phyloP scores from a whole-genome alignment of 2,888 invertebrate genomes.

The Miltochrista miniata region DNA sequence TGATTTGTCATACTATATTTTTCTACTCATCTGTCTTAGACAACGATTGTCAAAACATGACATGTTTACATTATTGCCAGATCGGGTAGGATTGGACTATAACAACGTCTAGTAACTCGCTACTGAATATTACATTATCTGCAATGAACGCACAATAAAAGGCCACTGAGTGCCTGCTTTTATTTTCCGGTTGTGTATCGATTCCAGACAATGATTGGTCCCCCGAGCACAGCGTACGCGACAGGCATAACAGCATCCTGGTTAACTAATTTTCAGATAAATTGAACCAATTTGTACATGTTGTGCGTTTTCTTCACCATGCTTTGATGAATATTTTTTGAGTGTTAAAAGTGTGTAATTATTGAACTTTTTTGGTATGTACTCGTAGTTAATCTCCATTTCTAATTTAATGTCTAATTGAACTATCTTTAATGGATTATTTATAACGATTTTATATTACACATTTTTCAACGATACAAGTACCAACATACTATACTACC shows the following conservation, averaged over 20 bases:
- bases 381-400: background rate
- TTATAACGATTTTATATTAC: too few species aligned
- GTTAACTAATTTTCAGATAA: slow-evolving; percentile 34
- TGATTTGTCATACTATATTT: too few species aligned
- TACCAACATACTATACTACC: too few species aligned
- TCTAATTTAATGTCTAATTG: background rate
- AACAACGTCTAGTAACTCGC: too few species aligned
- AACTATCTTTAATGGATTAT: too few species aligned
- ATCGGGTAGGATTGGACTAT: too few species aligned
- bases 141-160: background rate
- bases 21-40: too few species aligned
- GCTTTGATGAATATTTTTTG: slow-evolving; percentile 22
- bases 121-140: too few species aligned
- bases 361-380: background rate
- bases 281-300: slow-evolving; percentile 38
- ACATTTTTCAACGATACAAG: too few species aligned
- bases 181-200: slow-evolving; percentile 26
- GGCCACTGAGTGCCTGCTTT: background rate
- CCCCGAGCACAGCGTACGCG: slow-evolving; percentile 48
- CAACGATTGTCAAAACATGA: too few species aligned
- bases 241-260: slow-evolving; percentile 39
- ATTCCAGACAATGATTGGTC: slow-evolving; percentile 44
- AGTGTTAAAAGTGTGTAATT: slow-evolving; percentile 19
- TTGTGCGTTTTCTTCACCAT: slow-evolving; percentile 6
- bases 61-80: too few species aligned